These are phyloP conservation scores for Mola mola DNA, from an alignment of 2,113 vertebrate genomes.

Conservation along the genomic window DNA sequence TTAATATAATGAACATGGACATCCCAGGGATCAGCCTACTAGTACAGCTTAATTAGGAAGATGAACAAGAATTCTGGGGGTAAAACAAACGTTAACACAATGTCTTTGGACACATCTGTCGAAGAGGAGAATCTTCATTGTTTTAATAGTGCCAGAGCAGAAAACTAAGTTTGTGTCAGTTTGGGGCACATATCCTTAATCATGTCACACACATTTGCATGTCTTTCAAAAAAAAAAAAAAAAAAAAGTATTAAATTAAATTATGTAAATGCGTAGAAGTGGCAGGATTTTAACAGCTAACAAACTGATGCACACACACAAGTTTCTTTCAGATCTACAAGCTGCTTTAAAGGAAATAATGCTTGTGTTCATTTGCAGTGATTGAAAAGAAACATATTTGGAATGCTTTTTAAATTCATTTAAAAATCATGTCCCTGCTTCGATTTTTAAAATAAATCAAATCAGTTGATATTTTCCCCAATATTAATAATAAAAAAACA, in stretches of 20 bases:
- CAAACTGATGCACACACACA: background rate
- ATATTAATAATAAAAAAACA: no score
- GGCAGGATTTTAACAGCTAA: background rate
- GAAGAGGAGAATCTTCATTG: background rate
- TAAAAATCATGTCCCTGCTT: no score
- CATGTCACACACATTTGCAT: background rate
- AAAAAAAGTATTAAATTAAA: background rate
- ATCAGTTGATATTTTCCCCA: no score
- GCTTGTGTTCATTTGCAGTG: no score
- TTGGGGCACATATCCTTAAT: background rate
- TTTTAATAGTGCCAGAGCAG: constrained; percentile 39
- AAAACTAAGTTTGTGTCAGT: constrained; percentile 11
- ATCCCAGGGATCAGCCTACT: no score
- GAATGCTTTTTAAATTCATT: no score
- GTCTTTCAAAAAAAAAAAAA: background rate
- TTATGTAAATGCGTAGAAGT: background rate
- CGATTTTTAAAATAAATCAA: no score
- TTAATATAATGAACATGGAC: no score
- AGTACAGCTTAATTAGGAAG: no score
- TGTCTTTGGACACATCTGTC: constrained; percentile 20
- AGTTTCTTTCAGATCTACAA: background rate
- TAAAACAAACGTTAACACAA: constrained; percentile 9
- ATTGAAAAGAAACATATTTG: no score
- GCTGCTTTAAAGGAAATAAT: background rate
- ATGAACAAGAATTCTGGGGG: no score